A percentile compares a stretch with the other conserved stretches of the same genome.
Conservation (phyloP, 2,888 invertebrate genomes). For the Anaspis maculata region DNA sequence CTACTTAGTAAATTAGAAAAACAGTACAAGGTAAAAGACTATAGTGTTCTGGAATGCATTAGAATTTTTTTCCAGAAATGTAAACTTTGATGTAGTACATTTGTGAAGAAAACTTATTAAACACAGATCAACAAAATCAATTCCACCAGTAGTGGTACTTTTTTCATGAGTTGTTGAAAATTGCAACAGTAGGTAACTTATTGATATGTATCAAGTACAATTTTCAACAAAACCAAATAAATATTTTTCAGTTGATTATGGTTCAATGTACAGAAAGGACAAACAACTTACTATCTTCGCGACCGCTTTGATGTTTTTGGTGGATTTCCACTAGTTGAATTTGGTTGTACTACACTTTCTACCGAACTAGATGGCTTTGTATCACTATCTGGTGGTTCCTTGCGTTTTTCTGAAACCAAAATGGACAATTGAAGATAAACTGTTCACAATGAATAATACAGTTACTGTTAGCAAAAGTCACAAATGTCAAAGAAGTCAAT, state of each 20-base stretch:
- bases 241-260: too few relatives aligned
- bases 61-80: too few relatives aligned
- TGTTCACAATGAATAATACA: too few relatives aligned
- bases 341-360: conserved; percentile 47
- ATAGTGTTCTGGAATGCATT: too few relatives aligned
- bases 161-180: neutral
- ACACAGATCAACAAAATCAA: neutral
- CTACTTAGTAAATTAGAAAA: conserved; percentile 19
- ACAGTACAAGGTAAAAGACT: too few relatives aligned
- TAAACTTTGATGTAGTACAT: neutral
- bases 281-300: conserved; percentile 76
- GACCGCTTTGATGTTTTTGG: conserved; percentile 53
- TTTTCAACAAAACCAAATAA: too few relatives aligned
- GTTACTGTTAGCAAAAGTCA: too few relatives aligned
- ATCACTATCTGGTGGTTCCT: conserved; percentile 71
- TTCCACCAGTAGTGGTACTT: neutral
- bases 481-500: too few relatives aligned
- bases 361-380: conserved; percentile 53
- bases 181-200: too few relatives aligned
- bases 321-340: conserved; percentile 49
- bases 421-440: too few relatives aligned
- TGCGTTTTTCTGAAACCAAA: conserved; percentile 63
- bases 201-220: too few relatives aligned
- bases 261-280: too few relatives aligned
- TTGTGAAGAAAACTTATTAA: neutral